phyloP scores from a whole-genome alignment of 2,113 vertebrate species.

The Sinosuthora webbiana region DNA sequence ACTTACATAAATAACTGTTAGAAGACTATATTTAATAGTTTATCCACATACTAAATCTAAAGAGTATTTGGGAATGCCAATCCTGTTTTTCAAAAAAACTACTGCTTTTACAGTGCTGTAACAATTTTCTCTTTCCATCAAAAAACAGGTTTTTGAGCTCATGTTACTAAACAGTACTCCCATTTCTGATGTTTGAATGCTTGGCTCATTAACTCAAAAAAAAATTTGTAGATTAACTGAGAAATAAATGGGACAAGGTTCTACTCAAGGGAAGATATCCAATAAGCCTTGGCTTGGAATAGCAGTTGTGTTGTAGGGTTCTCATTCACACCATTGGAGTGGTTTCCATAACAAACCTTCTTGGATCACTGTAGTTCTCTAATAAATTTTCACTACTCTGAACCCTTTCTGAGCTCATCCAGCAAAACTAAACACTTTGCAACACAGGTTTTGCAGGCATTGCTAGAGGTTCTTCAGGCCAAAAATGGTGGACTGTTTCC shows the following conservation, averaged over 20 bases:
- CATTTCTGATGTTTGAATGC: neutral
- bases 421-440: neutral
- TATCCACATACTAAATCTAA: neutral
- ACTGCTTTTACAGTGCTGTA: neutral
- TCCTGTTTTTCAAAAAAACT: neutral
- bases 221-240: neutral
- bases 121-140: neutral
- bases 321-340: accelerated
- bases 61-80: neutral
- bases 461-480: neutral
- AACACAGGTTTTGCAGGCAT: neutral
- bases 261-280: neutral
- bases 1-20: neutral
- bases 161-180: neutral
- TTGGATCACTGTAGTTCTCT: neutral
- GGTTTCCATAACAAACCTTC: neutral
- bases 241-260: neutral
- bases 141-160: neutral
- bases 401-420: neutral
- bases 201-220: neutral
- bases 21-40: neutral
- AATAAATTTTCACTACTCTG: neutral
- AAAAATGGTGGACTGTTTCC: neutral
- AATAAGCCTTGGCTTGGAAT: neutral
- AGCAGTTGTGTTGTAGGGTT: neutral